Evolutionary conservation across 2,113 vertebrate species (phyloP), one percentile per base, ranked within the genome.

Genomic region (Empidonax traillii): DNA sequence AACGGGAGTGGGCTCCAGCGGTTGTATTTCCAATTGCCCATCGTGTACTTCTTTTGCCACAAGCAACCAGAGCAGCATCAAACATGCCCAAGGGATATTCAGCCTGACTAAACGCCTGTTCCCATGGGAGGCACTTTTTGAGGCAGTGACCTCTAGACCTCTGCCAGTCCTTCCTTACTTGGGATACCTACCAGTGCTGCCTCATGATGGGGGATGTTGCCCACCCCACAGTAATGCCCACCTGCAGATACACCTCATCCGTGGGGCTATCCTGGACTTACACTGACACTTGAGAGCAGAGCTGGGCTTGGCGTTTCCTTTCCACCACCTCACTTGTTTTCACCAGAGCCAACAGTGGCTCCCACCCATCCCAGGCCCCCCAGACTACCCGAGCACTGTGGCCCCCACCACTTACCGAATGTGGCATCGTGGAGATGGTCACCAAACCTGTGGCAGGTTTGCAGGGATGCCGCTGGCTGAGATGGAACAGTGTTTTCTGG

Each of bases 231-330:
- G 49, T 35, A 12, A 12, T 8, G 44, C 41, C 62, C 81, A 31
- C 19, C n/a, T 22, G 10, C 71, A 76, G 62, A 22, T 44, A 51
- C 33, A 35, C 41, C 1, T 0, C 8, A 7, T 19, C n/a, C 17
- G 6, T 8, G 12, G 46, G 37, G 28, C 23, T 52, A 16, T 28
- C 39, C 74, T 53, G 47, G 49, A 24, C 51, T 76, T 46, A 33
- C 0, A 4, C 3, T 0, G 0, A 16, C 2, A 2, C 49, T 49
- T 1, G 0, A 81, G 44, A 68, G 43, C 46, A 33, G 41, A 0
- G 1, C 18, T 55, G 12, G 12, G 6, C 59, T 85, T 51, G 14
- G 5, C 30, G 17, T 75, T 75, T 66, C 27, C 78, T 92, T 73
- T 46, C 47, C 22, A 23, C 16, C 33, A 21, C 27, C 43, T 69